Percentiles rank a stretch among this genome's conserved stretches.
Evolutionary conservation across 2,888 invertebrate genomes (phyloP).

Genomic region (Chesias legatella): DNA sequence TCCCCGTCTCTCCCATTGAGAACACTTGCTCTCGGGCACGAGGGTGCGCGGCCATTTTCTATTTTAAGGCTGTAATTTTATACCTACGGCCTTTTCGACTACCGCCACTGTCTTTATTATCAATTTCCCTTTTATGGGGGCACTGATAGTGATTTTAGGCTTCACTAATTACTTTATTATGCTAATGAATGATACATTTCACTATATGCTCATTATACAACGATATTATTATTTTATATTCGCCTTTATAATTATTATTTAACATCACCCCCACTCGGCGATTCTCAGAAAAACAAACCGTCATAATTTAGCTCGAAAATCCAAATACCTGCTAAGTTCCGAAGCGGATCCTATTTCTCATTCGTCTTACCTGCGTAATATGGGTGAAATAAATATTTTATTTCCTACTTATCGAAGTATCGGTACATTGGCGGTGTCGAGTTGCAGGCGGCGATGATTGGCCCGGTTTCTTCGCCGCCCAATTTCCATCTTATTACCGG

Average conservation of each 20-base stretch:
- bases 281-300: not conserved
- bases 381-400: constrained; percentile 30
- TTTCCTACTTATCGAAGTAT: constrained; percentile 39
- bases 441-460: constrained; percentile 71
- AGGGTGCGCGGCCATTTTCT: constrained; percentile 33
- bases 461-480: constrained; percentile 72
- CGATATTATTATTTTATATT: constrained; percentile 1
- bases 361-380: constrained; percentile 25
- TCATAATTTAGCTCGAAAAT: constrained; percentile 2
- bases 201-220: not conserved
- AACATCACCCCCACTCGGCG: too few species aligned
- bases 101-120: constrained; percentile 29
- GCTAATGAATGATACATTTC: not conserved
- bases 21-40: constrained; percentile 32
- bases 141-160: constrained; percentile 20
- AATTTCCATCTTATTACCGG: constrained; percentile 80
- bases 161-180: constrained; percentile 5
- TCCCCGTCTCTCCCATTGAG: constrained; percentile 31
- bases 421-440: constrained; percentile 51
- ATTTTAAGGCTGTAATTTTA: constrained; percentile 34
- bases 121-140: constrained; percentile 28
- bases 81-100: constrained; percentile 25
- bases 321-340: constrained; percentile 12
- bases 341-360: constrained; percentile 21
- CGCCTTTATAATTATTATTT: not conserved